Percentiles rank a stretch among this genome's conserved stretches.
phyloP scores from a whole-genome alignment of 2,113 vertebrate genomes.

The Zapornia atra region DNA sequence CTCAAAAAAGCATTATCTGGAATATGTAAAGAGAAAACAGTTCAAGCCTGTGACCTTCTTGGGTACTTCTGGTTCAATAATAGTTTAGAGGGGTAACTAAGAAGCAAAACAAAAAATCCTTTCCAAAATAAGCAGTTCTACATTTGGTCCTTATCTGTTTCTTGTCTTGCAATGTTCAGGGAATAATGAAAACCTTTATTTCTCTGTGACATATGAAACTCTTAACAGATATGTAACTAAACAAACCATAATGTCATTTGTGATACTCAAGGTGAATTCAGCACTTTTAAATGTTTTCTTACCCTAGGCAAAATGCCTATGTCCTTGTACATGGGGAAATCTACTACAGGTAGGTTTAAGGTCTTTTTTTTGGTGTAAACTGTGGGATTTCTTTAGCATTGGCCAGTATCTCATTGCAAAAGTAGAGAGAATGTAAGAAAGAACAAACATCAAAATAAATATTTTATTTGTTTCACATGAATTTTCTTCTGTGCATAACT shows the following conservation, averaged over 20 bases:
- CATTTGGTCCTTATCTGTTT: background rate
- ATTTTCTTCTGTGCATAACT: background rate
- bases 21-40: background rate
- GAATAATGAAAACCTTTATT: background rate
- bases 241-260: background rate
- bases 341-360: background rate
- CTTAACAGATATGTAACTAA: background rate
- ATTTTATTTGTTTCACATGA: background rate
- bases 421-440: background rate
- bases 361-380: background rate
- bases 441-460: background rate
- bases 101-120: background rate
- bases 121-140: background rate
- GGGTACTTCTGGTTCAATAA: background rate
- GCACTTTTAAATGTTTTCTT: background rate
- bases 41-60: background rate
- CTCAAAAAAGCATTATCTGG: background rate
- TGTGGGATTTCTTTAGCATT: background rate
- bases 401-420: background rate
- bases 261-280: background rate
- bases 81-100: background rate
- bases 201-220: background rate
- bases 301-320: background rate
- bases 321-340: background rate
- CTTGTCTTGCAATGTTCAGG: background rate